Conservation (phyloP, 2,888 invertebrate species). For the Eretmocerus hayati region DNA sequence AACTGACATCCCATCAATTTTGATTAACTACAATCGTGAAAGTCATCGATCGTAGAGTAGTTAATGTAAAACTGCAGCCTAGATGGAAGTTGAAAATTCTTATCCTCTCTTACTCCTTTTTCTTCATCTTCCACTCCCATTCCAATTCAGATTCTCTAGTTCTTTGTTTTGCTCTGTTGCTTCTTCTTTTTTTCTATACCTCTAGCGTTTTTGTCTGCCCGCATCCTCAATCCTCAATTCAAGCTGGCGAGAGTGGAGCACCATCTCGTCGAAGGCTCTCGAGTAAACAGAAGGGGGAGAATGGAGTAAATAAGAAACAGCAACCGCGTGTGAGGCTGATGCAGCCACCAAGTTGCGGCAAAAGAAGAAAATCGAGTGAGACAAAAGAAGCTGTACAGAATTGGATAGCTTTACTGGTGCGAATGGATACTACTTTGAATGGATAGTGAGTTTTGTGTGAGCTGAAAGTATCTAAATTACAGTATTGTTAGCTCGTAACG, state of each 20-base stretch:
- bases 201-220: slow-evolving; percentile 6
- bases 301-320: slow-evolving; percentile 43
- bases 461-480: too few species aligned
- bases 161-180: neutral
- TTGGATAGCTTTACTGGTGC: too few species aligned
- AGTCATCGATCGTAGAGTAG: too few species aligned
- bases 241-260: slow-evolving; percentile 10
- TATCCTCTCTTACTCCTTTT: slow-evolving; percentile 3
- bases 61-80: too few species aligned
- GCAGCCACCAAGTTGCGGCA: slow-evolving; percentile 9
- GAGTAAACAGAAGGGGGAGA: slow-evolving; percentile 41
- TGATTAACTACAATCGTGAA: too few species aligned
- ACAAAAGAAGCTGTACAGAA: neutral
- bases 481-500: too few species aligned
- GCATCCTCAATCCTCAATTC: too few species aligned
- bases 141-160: too few species aligned
- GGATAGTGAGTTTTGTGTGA: too few species aligned
- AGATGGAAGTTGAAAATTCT: slow-evolving; percentile 11
- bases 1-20: too few species aligned
- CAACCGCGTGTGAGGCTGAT: slow-evolving; percentile 27
- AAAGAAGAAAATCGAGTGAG: slow-evolving; percentile 11
- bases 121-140: too few species aligned
- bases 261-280: slow-evolving; percentile 27
- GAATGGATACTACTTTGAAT: too few species aligned
- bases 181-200: neutral